Base-by-base conservation (phyloP, 2,797 vertebrate species). In the Manis javanica region DNA sequence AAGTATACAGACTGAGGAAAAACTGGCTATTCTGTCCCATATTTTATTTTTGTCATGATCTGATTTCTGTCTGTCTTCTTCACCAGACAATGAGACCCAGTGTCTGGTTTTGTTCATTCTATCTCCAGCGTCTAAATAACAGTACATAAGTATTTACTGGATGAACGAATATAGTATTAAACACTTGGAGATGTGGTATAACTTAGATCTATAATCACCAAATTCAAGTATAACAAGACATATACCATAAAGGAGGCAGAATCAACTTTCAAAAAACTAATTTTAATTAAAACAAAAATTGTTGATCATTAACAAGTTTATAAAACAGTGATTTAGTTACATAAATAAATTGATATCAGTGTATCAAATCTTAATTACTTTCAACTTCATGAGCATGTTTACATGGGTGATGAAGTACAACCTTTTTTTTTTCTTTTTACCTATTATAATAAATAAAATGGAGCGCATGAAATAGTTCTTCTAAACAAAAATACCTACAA, bases 241-340 rank as follows among this genome's bases (percentile, higher is more conserved):
- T 87, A 98, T n/a, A 98, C 49, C 90, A 99, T 98, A 98, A 99
- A 99, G 96, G 97, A 98, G 96, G 61, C 98, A 98, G 98, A 98
- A 98, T 99, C 98, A 98, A 98, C 98, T 99, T 99, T 99, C 99
- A 99, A 99, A 99, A 99, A 99, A 99, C 98, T 98, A 99, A 99
- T 99, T 99, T 99, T 99, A 99, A 99, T 99, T 98, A 99, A 99
- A 99, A 99, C 99, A 99, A 99, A 99, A 99, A 99, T 99, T 98
- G 99, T 99, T 99, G 99, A 99, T 99, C 99, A 99, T 99, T 99
- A 99, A 99, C 99, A 99, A 99, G 99, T 99, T 99, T 99, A 99
- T 99, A 99, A 99, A 99, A 99, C 99, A 99, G 99, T 99, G 99
- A 99, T 99, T 99, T 99, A 99, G 99, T 99, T 99, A 99, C 99